Conservation (phyloP, 2,888 invertebrate genomes). For the Pterobdella sp. region DNA sequence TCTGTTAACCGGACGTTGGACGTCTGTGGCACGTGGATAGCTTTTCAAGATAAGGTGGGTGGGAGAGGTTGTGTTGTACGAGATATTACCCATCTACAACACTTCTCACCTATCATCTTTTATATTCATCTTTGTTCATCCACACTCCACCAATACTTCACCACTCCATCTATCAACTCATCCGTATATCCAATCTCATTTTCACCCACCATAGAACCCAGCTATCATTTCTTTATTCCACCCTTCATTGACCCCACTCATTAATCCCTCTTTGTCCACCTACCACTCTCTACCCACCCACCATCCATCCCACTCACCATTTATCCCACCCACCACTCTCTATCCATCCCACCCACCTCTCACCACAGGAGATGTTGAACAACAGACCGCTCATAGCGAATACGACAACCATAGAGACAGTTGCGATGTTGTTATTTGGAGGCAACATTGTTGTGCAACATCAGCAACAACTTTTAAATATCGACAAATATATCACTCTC, state of each 20-base stretch:
- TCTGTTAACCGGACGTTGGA: conserved; percentile 46
- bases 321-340: background rate
- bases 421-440: conserved; percentile 38
- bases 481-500: conserved; percentile 37
- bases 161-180: background rate
- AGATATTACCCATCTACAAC: no score
- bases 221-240: background rate
- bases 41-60: conserved; percentile 47
- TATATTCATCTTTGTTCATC: background rate
- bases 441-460: conserved; percentile 38
- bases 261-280: background rate
- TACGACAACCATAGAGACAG: conserved; percentile 32
- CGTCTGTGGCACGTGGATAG: conserved; percentile 43
- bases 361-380: conserved; percentile 33
- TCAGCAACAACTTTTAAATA: conserved; percentile 32
- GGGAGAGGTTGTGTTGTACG: no score
- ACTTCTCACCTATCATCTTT: background rate
- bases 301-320: background rate
- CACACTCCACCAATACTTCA: background rate
- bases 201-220: background rate
- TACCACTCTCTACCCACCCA: background rate
- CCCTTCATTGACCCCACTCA: background rate
- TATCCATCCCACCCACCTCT: background rate
- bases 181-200: background rate
- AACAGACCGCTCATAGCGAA: conserved; percentile 34